Evolutionary conservation across 1,140 invertebrate species (phyloP), one percentile per base, ranked within the genome.

Genomic region (Micrasema minimum): DNA sequence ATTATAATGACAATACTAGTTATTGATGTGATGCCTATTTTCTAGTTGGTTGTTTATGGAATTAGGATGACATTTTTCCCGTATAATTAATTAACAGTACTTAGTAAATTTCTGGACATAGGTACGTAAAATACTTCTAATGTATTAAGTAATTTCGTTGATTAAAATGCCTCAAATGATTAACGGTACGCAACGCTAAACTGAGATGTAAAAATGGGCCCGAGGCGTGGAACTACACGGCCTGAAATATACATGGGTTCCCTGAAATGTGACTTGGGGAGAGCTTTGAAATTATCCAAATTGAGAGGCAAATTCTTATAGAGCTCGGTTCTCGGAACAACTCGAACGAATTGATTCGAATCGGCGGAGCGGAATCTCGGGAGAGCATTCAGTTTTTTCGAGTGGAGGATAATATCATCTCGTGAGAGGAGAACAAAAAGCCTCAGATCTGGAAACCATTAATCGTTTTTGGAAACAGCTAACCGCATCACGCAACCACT

Each of bases 271-370:
- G 55, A 41, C 37, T 20, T 35, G 55, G 55, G 38, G 37, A n/a
- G n/a, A n/a, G n/a, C n/a, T 38, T 35, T 59, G 55, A 59, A 59
- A 59, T 59, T 59, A 59, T 41, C 55, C 55, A 59, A 59, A 59
- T 59, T 59, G 55, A 41, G 55, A 41, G 55, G 26, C n/a, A 10
- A 31, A 41, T 59, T 59, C 55, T 59, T 59, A 31, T 38, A 38
- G 55, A 10, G 51, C 51, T 35, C 55, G 55, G 16, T 59, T 59
- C 55, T 14, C 16, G 55, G 55, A 59, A 59, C 35, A 38, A 10
- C 55, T 59, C 22, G 55, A 59, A 59, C 55, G 55, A 59, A 59
- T 59, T 23, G 55, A 59, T 59, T 59, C 37, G 55, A 55, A 55
- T 55, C 51, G 51, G 51, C 51, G 55, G 35, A 31, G 55, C 3